A percentile compares a stretch with the other conserved stretches of the same genome.
Conservation (phyloP, 2,888 invertebrate species). For the Drosophila atroscutellata region DNA sequence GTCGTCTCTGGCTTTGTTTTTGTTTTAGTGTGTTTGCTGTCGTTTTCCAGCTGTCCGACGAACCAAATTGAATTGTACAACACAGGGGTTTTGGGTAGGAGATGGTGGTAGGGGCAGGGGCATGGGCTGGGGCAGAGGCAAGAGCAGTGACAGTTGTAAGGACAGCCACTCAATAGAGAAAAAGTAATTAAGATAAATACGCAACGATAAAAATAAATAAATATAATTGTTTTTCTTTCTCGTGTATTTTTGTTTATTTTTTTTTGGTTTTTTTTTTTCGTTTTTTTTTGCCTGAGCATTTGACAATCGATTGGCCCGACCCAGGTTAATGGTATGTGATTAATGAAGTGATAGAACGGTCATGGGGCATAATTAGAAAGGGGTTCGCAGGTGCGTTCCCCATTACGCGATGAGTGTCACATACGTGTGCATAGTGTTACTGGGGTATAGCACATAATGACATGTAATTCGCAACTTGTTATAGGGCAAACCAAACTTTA, state of each 20-base stretch:
- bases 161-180: slow-evolving; percentile 69
- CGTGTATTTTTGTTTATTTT: slow-evolving; percentile 35
- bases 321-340: slow-evolving; percentile 71
- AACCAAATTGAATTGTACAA: slow-evolving; percentile 73
- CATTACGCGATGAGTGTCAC: slow-evolving; percentile 32
- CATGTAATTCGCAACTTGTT: slow-evolving; percentile 46
- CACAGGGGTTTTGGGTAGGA: slow-evolving; percentile 12
- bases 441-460: not conserved
- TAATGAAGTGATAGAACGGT: slow-evolving; percentile 60
- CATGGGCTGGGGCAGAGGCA: not conserved
- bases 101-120: not conserved
- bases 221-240: slow-evolving; percentile 71
- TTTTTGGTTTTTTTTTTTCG: slow-evolving; percentile 22
- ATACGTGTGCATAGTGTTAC: not conserved
- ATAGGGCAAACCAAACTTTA: slow-evolving; percentile 12
- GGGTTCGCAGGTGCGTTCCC: slow-evolving; percentile 39
- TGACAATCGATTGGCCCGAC: slow-evolving; percentile 66
- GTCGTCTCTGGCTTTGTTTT: slow-evolving; percentile 24
- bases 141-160: slow-evolving; percentile 15
- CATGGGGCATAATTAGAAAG: slow-evolving; percentile 15
- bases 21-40: slow-evolving; percentile 29
- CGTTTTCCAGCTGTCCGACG: slow-evolving; percentile 63
- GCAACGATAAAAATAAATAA: slow-evolving; percentile 77
- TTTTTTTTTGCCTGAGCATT: slow-evolving; percentile 39
- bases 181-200: slow-evolving; percentile 81